A percentile compares a stretch with the other conserved stretches of the same genome.
Evolutionary conservation across 2,797 vertebrate genomes (phyloP).

Genomic region (Rousettus madagascariensis): DNA sequence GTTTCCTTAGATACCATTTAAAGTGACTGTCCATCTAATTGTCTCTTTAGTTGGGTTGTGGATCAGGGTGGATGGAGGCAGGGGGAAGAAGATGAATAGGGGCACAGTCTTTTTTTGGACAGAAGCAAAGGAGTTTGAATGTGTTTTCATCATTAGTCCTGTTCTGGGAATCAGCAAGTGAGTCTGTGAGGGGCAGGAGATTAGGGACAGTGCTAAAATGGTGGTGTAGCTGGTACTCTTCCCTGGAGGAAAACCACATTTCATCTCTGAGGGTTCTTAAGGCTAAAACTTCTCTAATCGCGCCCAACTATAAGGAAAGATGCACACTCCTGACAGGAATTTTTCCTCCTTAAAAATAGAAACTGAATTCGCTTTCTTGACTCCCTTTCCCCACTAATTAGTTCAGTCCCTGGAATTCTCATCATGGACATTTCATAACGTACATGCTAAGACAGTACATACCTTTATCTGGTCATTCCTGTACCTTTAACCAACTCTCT

Average conservation of each 20-base stretch:
- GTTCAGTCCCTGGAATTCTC: background rate
- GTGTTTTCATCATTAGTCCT: constrained; percentile 63
- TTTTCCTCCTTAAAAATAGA: background rate
- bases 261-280: constrained; percentile 55
- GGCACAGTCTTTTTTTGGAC: background rate
- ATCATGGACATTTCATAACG: background rate
- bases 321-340: background rate
- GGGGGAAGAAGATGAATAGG: background rate
- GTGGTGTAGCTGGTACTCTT: constrained; percentile 63
- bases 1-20: constrained; percentile 64
- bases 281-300: constrained; percentile 6
- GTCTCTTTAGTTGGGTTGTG: background rate
- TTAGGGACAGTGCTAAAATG: constrained; percentile 60
- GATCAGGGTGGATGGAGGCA: background rate
- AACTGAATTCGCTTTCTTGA: background rate
- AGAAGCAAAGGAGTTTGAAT: constrained; percentile 5
- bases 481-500: background rate
- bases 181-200: constrained; percentile 56
- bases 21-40: constrained; percentile 39
- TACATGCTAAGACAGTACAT: background rate
- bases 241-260: constrained; percentile 52
- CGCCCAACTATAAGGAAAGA: constrained; percentile 2
- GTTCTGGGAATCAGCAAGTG: constrained; percentile 57
- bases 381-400: background rate
- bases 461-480: background rate